Conservation (phyloP, 2,113 vertebrate species). For the Rhinoderma darwinii region DNA sequence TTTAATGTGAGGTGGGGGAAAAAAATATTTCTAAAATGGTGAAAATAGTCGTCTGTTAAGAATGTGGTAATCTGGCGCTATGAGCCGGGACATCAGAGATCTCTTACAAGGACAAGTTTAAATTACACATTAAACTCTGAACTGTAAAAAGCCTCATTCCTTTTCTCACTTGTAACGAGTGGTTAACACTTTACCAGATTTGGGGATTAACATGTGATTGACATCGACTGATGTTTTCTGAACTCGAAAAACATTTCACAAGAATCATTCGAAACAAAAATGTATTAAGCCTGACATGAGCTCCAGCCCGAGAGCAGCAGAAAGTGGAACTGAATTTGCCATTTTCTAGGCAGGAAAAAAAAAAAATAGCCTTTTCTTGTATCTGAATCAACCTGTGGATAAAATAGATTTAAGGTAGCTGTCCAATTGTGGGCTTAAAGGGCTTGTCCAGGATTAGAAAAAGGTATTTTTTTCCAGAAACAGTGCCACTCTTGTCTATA, state of each 20-base stretch:
- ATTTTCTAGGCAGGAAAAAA: not conserved
- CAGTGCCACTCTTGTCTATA: too few relatives aligned
- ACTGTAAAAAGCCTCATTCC: slow-evolving; percentile 35
- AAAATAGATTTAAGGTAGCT: not conserved
- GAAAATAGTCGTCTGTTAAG: slow-evolving; percentile 21
- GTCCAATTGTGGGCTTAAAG: too few relatives aligned
- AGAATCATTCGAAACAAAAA: slow-evolving; percentile 50
- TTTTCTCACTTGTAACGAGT: slow-evolving; percentile 32
- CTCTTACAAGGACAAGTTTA: slow-evolving; percentile 16
- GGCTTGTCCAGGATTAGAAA: too few relatives aligned
- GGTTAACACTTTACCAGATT: slow-evolving; percentile 33
- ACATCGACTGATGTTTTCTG: slow-evolving; percentile 52
- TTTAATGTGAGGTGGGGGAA: not conserved
- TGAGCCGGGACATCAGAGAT: slow-evolving; percentile 12
- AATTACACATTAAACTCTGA: slow-evolving; percentile 25
- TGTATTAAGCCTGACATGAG: slow-evolving; percentile 12
- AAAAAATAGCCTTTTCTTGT: not conserved
- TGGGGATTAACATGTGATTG: slow-evolving; percentile 52
- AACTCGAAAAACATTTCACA: slow-evolving; percentile 48
- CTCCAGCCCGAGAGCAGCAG: not conserved
- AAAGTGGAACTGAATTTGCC: slow-evolving; percentile 8
- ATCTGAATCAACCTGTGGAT: not conserved
- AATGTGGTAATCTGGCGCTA: slow-evolving; percentile 21
- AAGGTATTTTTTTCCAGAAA: too few relatives aligned
- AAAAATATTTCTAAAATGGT: slow-evolving; percentile 26